These are phyloP conservation scores for Nephrocerus scutellatus DNA, from an alignment of 2,888 invertebrate species.

Conservation along the genomic window DNA sequence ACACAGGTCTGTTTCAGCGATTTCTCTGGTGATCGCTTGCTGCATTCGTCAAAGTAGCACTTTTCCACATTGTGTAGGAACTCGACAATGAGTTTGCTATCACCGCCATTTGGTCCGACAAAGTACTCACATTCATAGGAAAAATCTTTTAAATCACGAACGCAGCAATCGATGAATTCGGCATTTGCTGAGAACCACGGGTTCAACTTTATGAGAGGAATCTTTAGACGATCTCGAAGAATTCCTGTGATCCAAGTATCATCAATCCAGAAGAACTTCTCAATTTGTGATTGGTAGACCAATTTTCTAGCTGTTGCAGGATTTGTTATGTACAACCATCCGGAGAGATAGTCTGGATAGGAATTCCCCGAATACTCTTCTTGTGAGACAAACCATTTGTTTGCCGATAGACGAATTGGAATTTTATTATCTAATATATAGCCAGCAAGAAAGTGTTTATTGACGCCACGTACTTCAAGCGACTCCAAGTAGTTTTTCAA, in stretches of 20 bases:
- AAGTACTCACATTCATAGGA: conserved; percentile 60
- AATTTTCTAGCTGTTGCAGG: conserved; percentile 56
- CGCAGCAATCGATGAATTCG: conserved; percentile 67
- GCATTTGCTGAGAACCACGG: conserved; percentile 63
- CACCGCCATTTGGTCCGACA: conserved; percentile 72
- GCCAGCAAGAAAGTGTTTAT: conserved; percentile 54
- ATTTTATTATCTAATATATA: conserved; percentile 59
- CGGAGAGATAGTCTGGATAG: conserved; percentile 73
- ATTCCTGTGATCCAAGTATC: conserved; percentile 82
- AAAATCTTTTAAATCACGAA: conserved; percentile 54
- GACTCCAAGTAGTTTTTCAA: conserved; percentile 49
- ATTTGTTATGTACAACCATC: conserved; percentile 77
- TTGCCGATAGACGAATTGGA: conserved; percentile 59
- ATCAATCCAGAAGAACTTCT: conserved; percentile 86
- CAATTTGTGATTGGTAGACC: conserved; percentile 50
- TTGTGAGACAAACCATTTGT: conserved; percentile 73
- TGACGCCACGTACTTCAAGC: conserved; percentile 37
- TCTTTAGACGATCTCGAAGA: conserved; percentile 54
- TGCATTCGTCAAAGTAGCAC: conserved; percentile 55
- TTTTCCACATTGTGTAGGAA: conserved; percentile 57
- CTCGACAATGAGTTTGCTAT: conserved; percentile 59
- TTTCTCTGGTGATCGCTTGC: conserved; percentile 47
- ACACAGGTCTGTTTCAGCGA: conserved; percentile 57
- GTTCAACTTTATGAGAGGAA: conserved; percentile 55
- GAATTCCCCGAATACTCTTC: conserved; percentile 55